A percentile compares a stretch with the other conserved stretches of the same genome.
phyloP scores from a whole-genome alignment of 1,140 invertebrate species.

The Sinonovacula constricta region DNA sequence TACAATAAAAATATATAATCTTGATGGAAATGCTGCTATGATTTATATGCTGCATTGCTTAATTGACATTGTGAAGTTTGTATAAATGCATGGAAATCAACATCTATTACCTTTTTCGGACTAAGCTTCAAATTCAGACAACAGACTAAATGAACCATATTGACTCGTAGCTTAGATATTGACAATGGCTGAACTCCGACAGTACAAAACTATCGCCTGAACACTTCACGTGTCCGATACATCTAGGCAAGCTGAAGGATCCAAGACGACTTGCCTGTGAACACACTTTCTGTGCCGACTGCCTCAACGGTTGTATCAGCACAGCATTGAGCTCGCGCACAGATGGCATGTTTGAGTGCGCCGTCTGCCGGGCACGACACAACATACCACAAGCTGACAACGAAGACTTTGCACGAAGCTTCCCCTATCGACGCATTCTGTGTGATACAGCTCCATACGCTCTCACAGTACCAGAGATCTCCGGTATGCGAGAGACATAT shows the following conservation, averaged over 20 bases:
- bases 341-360: conserved; percentile 49
- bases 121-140: no score
- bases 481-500: conserved; percentile 42
- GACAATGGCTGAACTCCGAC: conserved; percentile 35
- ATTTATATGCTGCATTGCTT: no score
- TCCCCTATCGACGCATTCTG: conserved; percentile 49
- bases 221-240: conserved; percentile 51
- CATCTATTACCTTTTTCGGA: no score
- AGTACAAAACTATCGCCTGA: conserved; percentile 51
- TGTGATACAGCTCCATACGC: conserved; percentile 48
- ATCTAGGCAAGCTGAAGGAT: conserved; percentile 41
- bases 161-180: no score
- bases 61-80: no score
- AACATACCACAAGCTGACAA: conserved; percentile 28
- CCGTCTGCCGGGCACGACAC: conserved; percentile 38
- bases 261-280: conserved; percentile 41
- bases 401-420: conserved; percentile 37
- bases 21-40: no score
- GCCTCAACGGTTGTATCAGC: conserved; percentile 41
- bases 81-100: no score
- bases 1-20: no score
- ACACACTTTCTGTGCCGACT: conserved; percentile 48
- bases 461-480: conserved; percentile 38
- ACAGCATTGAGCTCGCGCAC: conserved; percentile 21
- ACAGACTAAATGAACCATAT: no score